Base-by-base conservation (phyloP, 2,888 invertebrate species). In the Tipula unca region DNA sequence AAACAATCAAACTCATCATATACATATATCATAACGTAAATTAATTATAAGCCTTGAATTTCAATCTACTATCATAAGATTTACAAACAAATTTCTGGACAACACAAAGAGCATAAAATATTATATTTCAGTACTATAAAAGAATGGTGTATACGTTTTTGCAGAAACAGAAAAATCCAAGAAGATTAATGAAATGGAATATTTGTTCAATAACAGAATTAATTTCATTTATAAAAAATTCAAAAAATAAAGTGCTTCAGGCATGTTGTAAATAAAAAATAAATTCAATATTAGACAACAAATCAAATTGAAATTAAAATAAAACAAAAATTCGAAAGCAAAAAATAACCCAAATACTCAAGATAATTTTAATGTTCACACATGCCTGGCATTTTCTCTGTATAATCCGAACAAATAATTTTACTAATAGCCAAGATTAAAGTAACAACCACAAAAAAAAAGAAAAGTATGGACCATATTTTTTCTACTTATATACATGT, bases 201-300 rank as follows among this genome's bases (percentile, higher is more conserved):
- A 69, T 69, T 69, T 69, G 69, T 69, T 69, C 69, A 69, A 69
- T 69, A 69, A 69, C 69, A 69, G 69, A 69, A 69, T 69, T 69
- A 25, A 69, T 69, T 69, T 25, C 69, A 25, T 25, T 69, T 69
- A 20, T 20, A 69, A 20, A 25, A 69, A 69, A 69, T 20, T 25
- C 25, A 69, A 25, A 54, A 54, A 25, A 25, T 1, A 48, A 69
- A 69, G 25, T 69, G 69, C 69, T 69, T 14, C 25, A 69, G 69
- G 69, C 25, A 69, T 69, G 25, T 69, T 69, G 25, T 25, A 69
- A 69, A 25, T 1, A 69, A 69, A 69, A 69, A 69, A 69, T 1
- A 69, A 69, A 69, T 25, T 25, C 69, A 69, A 69, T 25, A 69
- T 69, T 69, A 69, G 25, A 69, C 69, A 69, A 69, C 69, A 69